phyloP scores from a whole-genome alignment of 1,140 invertebrate species.

The Euwallacea similis region DNA sequence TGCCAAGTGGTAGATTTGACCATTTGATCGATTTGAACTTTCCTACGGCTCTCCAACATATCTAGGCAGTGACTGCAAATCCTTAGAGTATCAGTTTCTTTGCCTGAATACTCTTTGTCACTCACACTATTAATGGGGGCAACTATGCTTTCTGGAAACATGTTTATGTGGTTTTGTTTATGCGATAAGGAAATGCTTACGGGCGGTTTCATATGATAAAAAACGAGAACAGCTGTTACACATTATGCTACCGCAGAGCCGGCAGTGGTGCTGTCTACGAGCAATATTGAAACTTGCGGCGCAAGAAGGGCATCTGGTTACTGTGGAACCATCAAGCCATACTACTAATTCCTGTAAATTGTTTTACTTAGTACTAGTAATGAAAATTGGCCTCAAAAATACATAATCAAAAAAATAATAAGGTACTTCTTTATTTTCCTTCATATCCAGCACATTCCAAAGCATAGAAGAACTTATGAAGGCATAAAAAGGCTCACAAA shows the following conservation, averaged over 20 bases:
- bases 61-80: conserved; percentile 83
- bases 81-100: conserved; percentile 64
- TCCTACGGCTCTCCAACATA: conserved; percentile 78
- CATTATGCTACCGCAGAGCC: conserved; percentile 93
- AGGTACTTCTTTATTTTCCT: too few species aligned
- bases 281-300: conserved; percentile 85
- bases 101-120: conserved; percentile 39
- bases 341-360: conserved; percentile 69
- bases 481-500: too few species aligned
- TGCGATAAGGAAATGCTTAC: conserved; percentile 62
- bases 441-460: too few species aligned
- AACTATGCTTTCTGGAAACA: conserved; percentile 47
- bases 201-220: conserved; percentile 78
- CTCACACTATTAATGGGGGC: conserved; percentile 44
- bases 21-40: conserved; percentile 77
- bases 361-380: neutral
- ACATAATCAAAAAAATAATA: neutral
- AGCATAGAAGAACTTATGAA: too few species aligned
- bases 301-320: conserved; percentile 89
- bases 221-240: conserved; percentile 93
- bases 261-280: conserved; percentile 91
- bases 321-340: conserved; percentile 91
- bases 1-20: conserved; percentile 77
- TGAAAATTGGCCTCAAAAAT: neutral
- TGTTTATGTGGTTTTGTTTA: neutral